Base-by-base conservation (phyloP, 2,797 vertebrate species). In the Lacerta viridis region DNA sequence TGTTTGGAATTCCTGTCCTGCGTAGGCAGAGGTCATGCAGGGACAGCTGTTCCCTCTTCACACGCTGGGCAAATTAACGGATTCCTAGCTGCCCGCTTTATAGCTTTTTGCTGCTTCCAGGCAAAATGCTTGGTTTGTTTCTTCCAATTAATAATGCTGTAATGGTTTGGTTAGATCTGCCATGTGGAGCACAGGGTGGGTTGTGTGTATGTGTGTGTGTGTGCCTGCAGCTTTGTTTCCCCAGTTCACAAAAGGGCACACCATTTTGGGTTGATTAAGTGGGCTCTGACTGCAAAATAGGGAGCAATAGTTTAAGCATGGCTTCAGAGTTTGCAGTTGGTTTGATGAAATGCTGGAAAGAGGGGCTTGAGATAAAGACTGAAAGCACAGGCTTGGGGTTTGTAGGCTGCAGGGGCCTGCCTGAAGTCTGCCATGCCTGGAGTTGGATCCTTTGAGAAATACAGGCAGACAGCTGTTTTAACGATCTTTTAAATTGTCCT, bases 41-140 rank as follows among this genome's bases (percentile, higher is more conserved):
- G 66, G 74, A 82, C 84, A 90, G 84, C 84, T 83, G 84, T 46
- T 78, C 72, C 55, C 23, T 71, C n/a, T 69, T 33, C 36, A 18
- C 59, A 23, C 10, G 69, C 75, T 20, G 3, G 39, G n/a, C 41
- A 66, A 59, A 66, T 41, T 36, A 76, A 66, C 27, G 9, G 50
- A 1, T 20, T 43, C 15, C 23, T 17, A 33, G 77, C 41, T 3
- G 25, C 25, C 20, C 3, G 39, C 23, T 23, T 61, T 33, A 29
- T 8, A 41, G 64, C 80, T 80, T 3, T 77, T n/a, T 36, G 13
- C 43, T 20, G n/a, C 39, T 33, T 46, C 20, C 25, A 75, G 61
- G n/a, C 71, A 18, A 55, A 55, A 20, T 6, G 33, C 18, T 39
- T 17, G 39, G 15, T 82, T 75, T 17, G 25, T 76, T 69, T 33